A percentile compares a stretch with the other conserved stretches of the same genome.
Conservation (phyloP, 2,113 vertebrate genomes). For the Bungarus multicinctus region DNA sequence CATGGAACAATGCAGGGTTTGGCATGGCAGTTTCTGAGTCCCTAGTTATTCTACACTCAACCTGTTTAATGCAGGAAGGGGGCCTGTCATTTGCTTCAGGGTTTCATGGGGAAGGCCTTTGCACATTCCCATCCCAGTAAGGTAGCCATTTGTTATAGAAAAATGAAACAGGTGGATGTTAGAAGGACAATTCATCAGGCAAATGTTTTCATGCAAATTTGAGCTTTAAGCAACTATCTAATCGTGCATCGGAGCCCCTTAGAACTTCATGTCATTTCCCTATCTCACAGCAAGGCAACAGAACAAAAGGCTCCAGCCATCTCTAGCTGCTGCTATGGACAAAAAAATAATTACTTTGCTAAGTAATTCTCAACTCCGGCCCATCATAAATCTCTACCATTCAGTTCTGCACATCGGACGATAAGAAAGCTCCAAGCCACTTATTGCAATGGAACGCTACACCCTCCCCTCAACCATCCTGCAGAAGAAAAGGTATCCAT, state of each 20-base stretch:
- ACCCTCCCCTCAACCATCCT: conserved; percentile 44
- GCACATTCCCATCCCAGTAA: neutral
- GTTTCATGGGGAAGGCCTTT: conserved; percentile 36
- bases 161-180: conserved; percentile 34
- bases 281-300: conserved; percentile 25
- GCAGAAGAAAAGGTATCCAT: conserved; percentile 58
- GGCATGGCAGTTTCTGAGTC: conserved; percentile 20
- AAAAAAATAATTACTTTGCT: conserved; percentile 63
- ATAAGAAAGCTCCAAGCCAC: neutral
- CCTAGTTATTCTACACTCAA: neutral
- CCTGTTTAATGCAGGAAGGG: neutral
- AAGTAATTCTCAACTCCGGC: conserved; percentile 46
- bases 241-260: conserved; percentile 40
- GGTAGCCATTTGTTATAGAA: conserved; percentile 17
- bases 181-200: conserved; percentile 25
- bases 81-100: neutral
- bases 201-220: conserved; percentile 22
- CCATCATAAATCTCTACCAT: conserved; percentile 52
- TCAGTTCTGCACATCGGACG: conserved; percentile 62
- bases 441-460: conserved; percentile 54
- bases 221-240: conserved; percentile 39
- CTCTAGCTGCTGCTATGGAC: conserved; percentile 53
- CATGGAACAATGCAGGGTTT: neutral
- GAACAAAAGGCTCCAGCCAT: conserved; percentile 64
- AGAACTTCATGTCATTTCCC: conserved; percentile 62